Conservation (phyloP, 2,888 invertebrate genomes). For the Drosophila flavopinicola region DNA sequence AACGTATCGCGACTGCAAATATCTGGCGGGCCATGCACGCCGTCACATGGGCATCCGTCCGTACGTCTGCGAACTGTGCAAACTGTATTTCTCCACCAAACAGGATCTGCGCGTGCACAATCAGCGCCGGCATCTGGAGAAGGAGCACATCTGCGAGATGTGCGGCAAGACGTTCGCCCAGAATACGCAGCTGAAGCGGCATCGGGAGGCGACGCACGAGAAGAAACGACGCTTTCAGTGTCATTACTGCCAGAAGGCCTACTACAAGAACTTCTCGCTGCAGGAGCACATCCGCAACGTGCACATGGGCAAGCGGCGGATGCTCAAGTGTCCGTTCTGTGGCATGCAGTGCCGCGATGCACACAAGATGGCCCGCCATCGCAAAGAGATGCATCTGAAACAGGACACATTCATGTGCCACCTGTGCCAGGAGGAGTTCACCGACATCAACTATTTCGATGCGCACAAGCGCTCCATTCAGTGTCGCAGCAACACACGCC, state of each 20-base stretch:
- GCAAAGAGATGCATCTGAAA: slow-evolving; percentile 78
- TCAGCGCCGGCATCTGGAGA: slow-evolving; percentile 77
- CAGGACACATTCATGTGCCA: slow-evolving; percentile 76
- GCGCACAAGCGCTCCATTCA: slow-evolving; percentile 82
- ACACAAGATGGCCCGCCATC: slow-evolving; percentile 81
- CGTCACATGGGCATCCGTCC: slow-evolving; percentile 82
- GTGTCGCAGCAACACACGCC: slow-evolving; percentile 79
- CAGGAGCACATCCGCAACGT: slow-evolving; percentile 81
- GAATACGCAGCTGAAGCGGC: slow-evolving; percentile 80
- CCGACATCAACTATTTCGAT: slow-evolving; percentile 81
- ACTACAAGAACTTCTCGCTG: slow-evolving; percentile 80
- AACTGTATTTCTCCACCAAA: slow-evolving; percentile 80
- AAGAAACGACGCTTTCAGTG: slow-evolving; percentile 80
- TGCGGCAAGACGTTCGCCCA: slow-evolving; percentile 81
- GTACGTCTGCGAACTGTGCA: slow-evolving; percentile 80
- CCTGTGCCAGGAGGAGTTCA: slow-evolving; percentile 80
- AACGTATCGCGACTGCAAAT: slow-evolving; percentile 80
- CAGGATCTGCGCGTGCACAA: slow-evolving; percentile 81
- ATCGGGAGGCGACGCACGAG: slow-evolving; percentile 81
- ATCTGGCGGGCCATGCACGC: slow-evolving; percentile 79
- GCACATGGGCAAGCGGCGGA: slow-evolving; percentile 80
- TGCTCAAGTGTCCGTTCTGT: slow-evolving; percentile 80
- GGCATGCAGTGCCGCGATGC: slow-evolving; percentile 82
- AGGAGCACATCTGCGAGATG: slow-evolving; percentile 80
- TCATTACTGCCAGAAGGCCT: slow-evolving; percentile 76